Conservation (phyloP, 2,888 invertebrate species). For the Sturmia bella region DNA sequence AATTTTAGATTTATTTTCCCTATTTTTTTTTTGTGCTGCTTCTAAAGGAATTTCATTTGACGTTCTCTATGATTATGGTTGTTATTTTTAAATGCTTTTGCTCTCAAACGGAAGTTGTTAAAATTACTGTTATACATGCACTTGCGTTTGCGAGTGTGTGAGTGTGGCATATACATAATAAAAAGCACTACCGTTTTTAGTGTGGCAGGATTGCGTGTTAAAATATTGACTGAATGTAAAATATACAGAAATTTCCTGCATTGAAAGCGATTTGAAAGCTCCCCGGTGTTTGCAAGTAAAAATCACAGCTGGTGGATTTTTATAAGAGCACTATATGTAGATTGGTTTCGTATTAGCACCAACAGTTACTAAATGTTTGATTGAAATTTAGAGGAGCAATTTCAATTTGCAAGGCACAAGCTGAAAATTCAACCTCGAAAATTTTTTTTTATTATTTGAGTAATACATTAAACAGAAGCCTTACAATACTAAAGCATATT, state of each 20-base stretch:
- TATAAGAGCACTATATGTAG: not conserved
- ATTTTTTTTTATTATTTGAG: not conserved
- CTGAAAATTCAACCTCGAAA: not conserved
- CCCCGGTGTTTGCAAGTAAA: slow-evolving; percentile 14
- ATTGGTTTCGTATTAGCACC: not conserved
- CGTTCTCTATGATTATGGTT: slow-evolving; percentile 50
- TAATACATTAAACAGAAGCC: slow-evolving; percentile 4
- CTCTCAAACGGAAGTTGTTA: slow-evolving; percentile 63
- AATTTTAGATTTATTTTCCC: not conserved
- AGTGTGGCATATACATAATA: slow-evolving; percentile 8
- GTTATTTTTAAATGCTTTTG: slow-evolving; percentile 23
- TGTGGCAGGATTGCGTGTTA: slow-evolving; percentile 47
- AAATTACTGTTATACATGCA: slow-evolving; percentile 67
- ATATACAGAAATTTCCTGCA: slow-evolving; percentile 27
- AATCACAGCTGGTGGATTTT: slow-evolving; percentile 29
- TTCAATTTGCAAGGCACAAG: slow-evolving; percentile 8
- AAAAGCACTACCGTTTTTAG: not conserved
- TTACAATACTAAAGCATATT: slow-evolving; percentile 23
- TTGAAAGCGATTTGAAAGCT: slow-evolving; percentile 24
- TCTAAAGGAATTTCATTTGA: not conserved
- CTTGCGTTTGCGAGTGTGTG: slow-evolving; percentile 2
- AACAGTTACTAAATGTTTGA: slow-evolving; percentile 21
- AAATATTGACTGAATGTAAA: slow-evolving; percentile 21
- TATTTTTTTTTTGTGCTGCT: not conserved
- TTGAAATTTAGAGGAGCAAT: slow-evolving; percentile 11